These are phyloP conservation scores for Melanotaenia boesemani DNA, from an alignment of 2,797 vertebrate genomes.

Conservation along the genomic window DNA sequence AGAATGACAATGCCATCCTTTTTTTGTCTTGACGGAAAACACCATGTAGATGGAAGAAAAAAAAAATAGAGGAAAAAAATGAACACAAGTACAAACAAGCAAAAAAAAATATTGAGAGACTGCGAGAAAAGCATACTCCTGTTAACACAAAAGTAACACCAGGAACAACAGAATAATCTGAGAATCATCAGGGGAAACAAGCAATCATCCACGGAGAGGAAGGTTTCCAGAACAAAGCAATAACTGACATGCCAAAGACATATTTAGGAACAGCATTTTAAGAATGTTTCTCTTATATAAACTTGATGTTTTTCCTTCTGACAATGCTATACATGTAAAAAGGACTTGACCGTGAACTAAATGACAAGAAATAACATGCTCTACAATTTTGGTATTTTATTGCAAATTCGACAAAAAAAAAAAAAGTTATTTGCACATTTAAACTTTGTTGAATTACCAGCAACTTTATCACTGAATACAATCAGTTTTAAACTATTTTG, in stretches of 20 bases:
- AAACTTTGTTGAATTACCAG: background rate
- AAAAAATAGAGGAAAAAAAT: background rate
- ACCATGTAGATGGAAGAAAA: background rate
- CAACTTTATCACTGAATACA: too few species aligned
- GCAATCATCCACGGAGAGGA: conserved; percentile 9
- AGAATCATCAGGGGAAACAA: conserved; percentile 39
- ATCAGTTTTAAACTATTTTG: too few species aligned
- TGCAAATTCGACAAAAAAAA: background rate
- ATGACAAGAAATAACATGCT: background rate
- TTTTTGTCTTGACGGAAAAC: background rate
- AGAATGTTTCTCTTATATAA: background rate
- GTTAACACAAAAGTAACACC: conserved; percentile 28
- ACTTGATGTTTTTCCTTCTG: background rate
- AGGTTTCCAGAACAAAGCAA: conserved; percentile 29
- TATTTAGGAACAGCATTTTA: background rate
- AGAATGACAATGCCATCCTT: background rate
- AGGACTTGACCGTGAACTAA: background rate
- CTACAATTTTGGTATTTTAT: background rate
- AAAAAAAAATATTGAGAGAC: background rate
- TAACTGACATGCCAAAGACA: background rate
- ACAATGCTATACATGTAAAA: too few species aligned
- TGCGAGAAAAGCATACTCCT: background rate
- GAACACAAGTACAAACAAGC: conserved; percentile 1
- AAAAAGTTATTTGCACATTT: too few species aligned
- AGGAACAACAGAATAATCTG: conserved; percentile 31